Base-by-base conservation (phyloP, 2,797 vertebrate genomes). In the Acrossocheilus wenchowensis region DNA sequence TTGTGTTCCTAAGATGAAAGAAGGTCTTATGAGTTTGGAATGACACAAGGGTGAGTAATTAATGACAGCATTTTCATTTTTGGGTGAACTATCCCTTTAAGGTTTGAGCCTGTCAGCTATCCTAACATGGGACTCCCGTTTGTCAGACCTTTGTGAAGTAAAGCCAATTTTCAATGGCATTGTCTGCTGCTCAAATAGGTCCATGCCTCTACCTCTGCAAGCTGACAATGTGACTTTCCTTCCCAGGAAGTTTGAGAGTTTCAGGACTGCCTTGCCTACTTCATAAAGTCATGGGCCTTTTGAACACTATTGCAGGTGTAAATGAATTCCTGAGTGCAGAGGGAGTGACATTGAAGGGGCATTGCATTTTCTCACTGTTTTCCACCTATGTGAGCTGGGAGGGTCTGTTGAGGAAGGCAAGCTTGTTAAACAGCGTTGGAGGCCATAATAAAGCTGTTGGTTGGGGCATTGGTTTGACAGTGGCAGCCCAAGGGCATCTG, bases 81-180 rank as follows among this genome's bases (percentile, higher is more conserved):
- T 23, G 8, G 54, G 21, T 57, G 21, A 57, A 62, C n/a, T 62
- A 62, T 11, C 12, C n/a, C n/a, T 64, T 34, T 54, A 77, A 39
- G 34, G 34, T 60, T 78, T n/a, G 21, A 60, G 36, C 30, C 17
- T 54, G 23, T 54, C 66, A 54, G 8, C 64, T 52, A 17, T 57
- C 50, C 7, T 19, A 11, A 41, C 66, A 41, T 57, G 14, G 36
- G 26, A 19, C 48, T 36, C 2, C 6, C 11, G 7, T 68, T 50
- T 81, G 26, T 68, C 11, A 81, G 11, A 52, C 64, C 19, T 82
- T 81, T 52, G 19, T n/a, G 5, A 82, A 82, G 14, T 26, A 66
- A 66, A 80, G n/a, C 26, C 8, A 2, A 7, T 17, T n/a, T 64
- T 36, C 21, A 69, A 26, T n/a, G 1, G 9, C 34, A 43, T 82